phyloP scores from a whole-genome alignment of 2,888 invertebrate genomes.

The Pseudococcus jackbeardsleyi region DNA sequence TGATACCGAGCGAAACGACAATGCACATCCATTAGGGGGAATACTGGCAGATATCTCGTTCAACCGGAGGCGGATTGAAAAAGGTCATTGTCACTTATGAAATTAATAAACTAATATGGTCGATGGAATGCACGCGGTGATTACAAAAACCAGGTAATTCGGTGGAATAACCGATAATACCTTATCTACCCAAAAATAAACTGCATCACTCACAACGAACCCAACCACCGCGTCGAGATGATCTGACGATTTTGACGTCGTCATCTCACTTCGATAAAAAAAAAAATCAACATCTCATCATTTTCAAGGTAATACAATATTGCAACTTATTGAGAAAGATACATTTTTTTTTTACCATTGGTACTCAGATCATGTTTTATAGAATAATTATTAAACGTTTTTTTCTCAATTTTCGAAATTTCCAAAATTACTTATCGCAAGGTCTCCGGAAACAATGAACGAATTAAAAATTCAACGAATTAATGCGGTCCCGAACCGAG shows the following conservation, averaged over 20 bases:
- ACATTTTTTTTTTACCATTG: not conserved
- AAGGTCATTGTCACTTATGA: conserved; percentile 32
- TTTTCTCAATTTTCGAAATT: not conserved
- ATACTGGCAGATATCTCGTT: not conserved
- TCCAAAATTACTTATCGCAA: not conserved
- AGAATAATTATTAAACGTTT: not conserved
- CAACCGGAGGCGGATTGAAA: conserved; percentile 15
- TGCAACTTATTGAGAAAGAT: not conserved
- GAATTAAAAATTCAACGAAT: not conserved
- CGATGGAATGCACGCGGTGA: not conserved
- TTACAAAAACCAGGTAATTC: conserved; percentile 16
- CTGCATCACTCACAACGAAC: not conserved
- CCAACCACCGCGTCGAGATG: not conserved
- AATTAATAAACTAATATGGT: conserved; percentile 30
- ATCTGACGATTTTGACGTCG: not conserved
- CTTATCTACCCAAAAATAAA: not conserved
- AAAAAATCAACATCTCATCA: not conserved
- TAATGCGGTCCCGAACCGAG: not conserved
- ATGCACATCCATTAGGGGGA: not conserved
- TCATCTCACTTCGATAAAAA: not conserved
- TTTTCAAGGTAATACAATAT: not conserved
- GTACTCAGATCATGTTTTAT: not conserved
- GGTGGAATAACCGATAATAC: conserved; percentile 24
- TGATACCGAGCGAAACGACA: not conserved
- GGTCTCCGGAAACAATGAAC: conserved; percentile 1